Base-by-base conservation (phyloP, 2,797 vertebrate genomes). In the Buphagus erythrorhynchus region DNA sequence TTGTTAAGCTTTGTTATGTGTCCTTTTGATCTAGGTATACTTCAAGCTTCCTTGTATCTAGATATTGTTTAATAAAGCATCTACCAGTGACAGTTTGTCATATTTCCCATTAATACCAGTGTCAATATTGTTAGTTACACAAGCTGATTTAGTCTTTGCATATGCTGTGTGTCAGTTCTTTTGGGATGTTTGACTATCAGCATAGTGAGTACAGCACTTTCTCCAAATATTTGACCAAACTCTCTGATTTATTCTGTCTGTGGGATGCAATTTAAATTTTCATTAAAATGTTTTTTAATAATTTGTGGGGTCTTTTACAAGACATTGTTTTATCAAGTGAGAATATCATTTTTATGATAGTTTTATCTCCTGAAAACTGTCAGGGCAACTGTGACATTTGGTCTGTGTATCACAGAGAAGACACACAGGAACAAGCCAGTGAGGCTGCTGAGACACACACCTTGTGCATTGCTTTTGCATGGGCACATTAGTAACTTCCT, bases 401-500 rank as follows among this genome's bases (percentile, higher is more conserved):
- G 16, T 54, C 16, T 43, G 0, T 21, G 25, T 71, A 28, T 77
- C 45, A 33, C 38, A 67, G 63, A 35, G 13, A 49, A 28, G 33
- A 9, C 18, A 49, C 7, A 28, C 17, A 48, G 85, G 15, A 78
- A 38, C 73, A 48, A 55, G 43, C 33, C 38, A 33, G 29, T 2
- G 61, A 92, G 57, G 10, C 65, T 58, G 77, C 78, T 77, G 73
- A 86, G 75, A 35, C 62, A 42, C n/a, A 43, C 61, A 86, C 68
- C 82, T 68, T 63, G 63, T 46, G 57, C 22, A 3, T 5, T 33
- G 36, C 28, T 26, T 77, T 80, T 46, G 33, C 61, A 65, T 3
- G 9, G 61, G 8, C 35, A 11, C 24, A 45, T 58, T 16, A 66
- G 20, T 59, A 68, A 88, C 92, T 96, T 96, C 95, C 96, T 94